phyloP scores from a whole-genome alignment of 2,888 invertebrate species.

The Mythimna pallens region DNA sequence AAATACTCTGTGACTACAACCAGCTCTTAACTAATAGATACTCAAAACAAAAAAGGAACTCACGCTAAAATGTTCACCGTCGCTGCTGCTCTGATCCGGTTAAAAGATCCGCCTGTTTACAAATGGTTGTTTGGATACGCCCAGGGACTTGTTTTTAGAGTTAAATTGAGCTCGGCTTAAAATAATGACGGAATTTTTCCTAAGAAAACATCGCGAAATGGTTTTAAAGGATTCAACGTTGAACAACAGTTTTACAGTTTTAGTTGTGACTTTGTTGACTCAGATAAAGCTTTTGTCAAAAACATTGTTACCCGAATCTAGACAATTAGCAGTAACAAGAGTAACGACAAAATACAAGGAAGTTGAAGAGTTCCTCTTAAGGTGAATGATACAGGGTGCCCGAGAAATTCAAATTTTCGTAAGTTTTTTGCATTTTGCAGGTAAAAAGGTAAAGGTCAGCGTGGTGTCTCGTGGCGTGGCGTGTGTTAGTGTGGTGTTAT shows the following conservation, averaged over 20 bases:
- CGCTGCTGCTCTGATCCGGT: slow-evolving; percentile 61
- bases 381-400: too few species aligned
- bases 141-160: slow-evolving; percentile 68
- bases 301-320: slow-evolving; percentile 18
- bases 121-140: slow-evolving; percentile 69
- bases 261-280: slow-evolving; percentile 40
- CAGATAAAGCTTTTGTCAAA: slow-evolving; percentile 39
- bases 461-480: too few species aligned
- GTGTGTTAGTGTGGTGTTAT: too few species aligned
- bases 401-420: too few species aligned
- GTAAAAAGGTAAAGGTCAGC: too few species aligned
- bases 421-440: too few species aligned
- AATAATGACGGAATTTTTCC: slow-evolving; percentile 69
- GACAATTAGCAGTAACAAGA: slow-evolving; percentile 10
- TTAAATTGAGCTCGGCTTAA: slow-evolving; percentile 70
- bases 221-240: slow-evolving; percentile 50
- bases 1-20: too few species aligned
- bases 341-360: slow-evolving; percentile 1
- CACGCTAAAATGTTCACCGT: slow-evolving; percentile 44
- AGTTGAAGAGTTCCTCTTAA: not conserved
- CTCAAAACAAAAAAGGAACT: slow-evolving; percentile 46
- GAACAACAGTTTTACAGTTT: slow-evolving; percentile 45
- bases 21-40: slow-evolving; percentile 27
- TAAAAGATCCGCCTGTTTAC: slow-evolving; percentile 69
- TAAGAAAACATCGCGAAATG: slow-evolving; percentile 57